Conservation (phyloP, 2,797 vertebrate genomes). For the Caiman crocodilus region DNA sequence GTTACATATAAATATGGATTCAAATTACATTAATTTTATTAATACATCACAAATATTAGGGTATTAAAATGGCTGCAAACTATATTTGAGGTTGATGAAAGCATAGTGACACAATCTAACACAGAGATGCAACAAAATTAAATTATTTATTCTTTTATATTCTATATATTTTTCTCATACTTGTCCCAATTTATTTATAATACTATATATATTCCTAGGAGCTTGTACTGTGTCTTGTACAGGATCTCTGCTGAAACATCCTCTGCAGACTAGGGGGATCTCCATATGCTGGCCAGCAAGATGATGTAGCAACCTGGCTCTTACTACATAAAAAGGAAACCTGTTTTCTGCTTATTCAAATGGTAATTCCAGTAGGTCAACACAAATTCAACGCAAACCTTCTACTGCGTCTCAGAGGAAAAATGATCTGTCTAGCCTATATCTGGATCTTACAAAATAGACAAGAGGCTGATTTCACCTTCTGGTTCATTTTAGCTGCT, state of each 20-base stretch:
- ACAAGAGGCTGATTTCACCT: background rate
- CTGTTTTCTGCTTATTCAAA: background rate
- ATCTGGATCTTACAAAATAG: background rate
- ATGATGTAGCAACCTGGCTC: background rate
- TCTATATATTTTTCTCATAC: background rate
- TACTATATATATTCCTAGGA: background rate
- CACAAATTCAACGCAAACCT: background rate
- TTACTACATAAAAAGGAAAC: background rate
- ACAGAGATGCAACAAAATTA: background rate
- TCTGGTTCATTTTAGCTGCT: background rate
- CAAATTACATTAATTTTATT: background rate
- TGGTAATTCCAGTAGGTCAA: background rate
- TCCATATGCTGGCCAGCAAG: rapidly evolving
- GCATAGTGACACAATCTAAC: background rate
- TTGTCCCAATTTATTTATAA: background rate
- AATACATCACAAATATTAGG: too few relatives aligned
- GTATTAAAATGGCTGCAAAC: background rate
- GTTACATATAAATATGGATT: background rate
- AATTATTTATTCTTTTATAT: background rate
- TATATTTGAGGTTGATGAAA: background rate
- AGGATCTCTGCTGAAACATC: background rate
- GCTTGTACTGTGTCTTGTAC: background rate
- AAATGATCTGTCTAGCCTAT: rapidly evolving
- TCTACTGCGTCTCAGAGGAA: rapidly evolving
- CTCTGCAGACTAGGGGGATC: background rate